Conservation (phyloP, 1,140 invertebrate genomes). For the Listronotus bonariensis region DNA sequence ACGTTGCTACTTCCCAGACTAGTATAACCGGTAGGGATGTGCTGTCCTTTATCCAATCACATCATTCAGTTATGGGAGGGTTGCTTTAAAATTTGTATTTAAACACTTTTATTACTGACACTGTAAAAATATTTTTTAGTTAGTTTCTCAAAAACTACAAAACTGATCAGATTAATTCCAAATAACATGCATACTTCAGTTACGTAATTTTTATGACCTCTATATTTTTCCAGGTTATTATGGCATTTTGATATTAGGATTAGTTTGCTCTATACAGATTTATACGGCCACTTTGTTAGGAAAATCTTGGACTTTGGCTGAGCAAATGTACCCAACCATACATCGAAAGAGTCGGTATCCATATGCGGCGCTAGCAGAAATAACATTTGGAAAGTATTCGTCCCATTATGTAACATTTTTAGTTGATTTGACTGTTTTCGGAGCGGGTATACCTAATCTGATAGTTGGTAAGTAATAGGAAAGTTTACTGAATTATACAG, state of each 20-base stretch:
- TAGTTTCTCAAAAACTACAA: too few relatives aligned
- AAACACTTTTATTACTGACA: too few relatives aligned
- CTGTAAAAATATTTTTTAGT: too few relatives aligned
- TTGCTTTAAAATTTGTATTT: too few relatives aligned
- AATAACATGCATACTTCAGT: too few relatives aligned
- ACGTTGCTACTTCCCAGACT: too few relatives aligned
- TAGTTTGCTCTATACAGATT: constrained; percentile 71
- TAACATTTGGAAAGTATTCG: constrained; percentile 66
- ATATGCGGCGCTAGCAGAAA: constrained; percentile 75
- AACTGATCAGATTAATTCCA: too few relatives aligned
- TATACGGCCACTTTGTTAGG: constrained; percentile 76
- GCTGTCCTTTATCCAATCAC: too few relatives aligned
- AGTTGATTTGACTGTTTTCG: constrained; percentile 73
- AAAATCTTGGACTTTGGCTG: constrained; percentile 74
- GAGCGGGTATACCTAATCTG: constrained; percentile 75
- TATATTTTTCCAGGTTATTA: constrained; percentile 65
- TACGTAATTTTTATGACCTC: too few relatives aligned
- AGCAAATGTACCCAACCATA: constrained; percentile 69
- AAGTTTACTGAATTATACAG: too few relatives aligned
- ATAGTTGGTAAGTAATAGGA: constrained; percentile 66
- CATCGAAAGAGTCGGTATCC: constrained; percentile 71
- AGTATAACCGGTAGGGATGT: too few relatives aligned
- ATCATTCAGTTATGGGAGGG: too few relatives aligned
- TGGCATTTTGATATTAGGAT: constrained; percentile 68
- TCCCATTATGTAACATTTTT: constrained; percentile 68